Base-by-base conservation (phyloP, 2,888 invertebrate species). In the Callinectes sapidus region DNA sequence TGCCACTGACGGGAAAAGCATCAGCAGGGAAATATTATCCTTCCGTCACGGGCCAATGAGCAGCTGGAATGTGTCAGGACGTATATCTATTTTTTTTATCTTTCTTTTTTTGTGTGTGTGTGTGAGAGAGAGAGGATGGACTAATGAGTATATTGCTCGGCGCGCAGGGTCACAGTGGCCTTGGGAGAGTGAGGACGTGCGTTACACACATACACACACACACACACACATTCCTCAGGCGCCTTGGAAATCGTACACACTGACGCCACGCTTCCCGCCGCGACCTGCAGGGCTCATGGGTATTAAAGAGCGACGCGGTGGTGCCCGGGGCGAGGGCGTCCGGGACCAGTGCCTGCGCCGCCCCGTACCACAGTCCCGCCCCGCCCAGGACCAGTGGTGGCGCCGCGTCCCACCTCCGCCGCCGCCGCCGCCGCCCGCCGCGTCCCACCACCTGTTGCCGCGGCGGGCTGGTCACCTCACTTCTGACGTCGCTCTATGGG, bases 101-200 rank as follows among this genome's bases (percentile, higher is more conserved):
- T 35, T 81, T 35, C 35, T 16, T 81, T 16, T 32, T 35, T 10
- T 71, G 28, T 28, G 71, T 71, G 23, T 71, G 71, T 8, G 71
- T 28, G 71, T 28, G 71, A 1, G 66, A n/a, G 66, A n/a, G 10
- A n/a, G 28, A 71, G 28, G 71, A 71, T n/a, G 71, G 23, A 71
- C n/a, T 71, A 71, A 71, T 71, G 71, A n/a, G 71, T n/a, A 71
- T 71, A n/a, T 71, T n/a, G 71, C 71, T 71, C 71, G 23, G 28
- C 71, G 71, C n/a, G 71, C 71, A 71, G 23, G 28, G n/a, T n/a
- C 71, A 71, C n/a, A 71, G 71, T 28, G 71, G 71, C 71, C 71
- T 71, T 71, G 71, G 28, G 23, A 2, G 28, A 23, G 28, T 23
- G 23, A 8, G 16, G 23, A 23, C 61, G 16, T 16, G 23, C 18